Evolutionary conservation across 2,113 vertebrate species (phyloP).

Genomic region (Eubucco bourcierii): DNA sequence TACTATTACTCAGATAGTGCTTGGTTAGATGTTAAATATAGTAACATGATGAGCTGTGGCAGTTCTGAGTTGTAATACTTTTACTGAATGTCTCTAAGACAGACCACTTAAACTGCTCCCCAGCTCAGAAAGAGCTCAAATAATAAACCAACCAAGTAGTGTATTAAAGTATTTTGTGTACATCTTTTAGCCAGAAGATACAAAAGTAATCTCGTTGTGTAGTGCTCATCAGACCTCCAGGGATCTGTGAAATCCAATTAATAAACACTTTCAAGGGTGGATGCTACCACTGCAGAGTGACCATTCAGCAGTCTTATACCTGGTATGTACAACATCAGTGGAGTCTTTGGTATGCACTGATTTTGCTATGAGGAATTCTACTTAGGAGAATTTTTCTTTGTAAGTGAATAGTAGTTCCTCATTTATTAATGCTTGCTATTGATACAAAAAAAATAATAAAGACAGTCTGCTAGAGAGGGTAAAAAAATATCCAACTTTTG

Average conservation of each 20-base stretch:
- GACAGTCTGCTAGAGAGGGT: rapidly evolving
- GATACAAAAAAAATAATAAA: not conserved
- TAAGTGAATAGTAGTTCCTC: not conserved
- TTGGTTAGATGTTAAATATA: not conserved
- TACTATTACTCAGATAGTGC: not conserved
- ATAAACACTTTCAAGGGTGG: not conserved
- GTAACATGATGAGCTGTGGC: not conserved
- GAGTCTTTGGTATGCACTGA: not conserved
- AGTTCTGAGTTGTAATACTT: not conserved
- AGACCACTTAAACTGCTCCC: not conserved
- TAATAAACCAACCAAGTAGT: rapidly evolving
- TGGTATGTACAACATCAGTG: not conserved
- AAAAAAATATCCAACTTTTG: not conserved
- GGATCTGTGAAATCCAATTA: not conserved
- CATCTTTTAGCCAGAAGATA: not conserved
- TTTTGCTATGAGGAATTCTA: not conserved
- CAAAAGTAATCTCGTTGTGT: not conserved
- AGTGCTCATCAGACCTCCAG: not conserved
- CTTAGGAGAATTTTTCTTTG: not conserved
- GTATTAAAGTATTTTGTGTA: not conserved
- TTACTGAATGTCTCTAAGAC: not conserved
- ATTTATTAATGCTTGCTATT: not conserved
- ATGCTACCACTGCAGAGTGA: not conserved
- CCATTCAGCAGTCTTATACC: not conserved
- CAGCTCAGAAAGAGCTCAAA: not conserved